Evolutionary conservation across 2,888 invertebrate species (phyloP), one percentile per base, ranked within the genome.

Genomic region (Athrips mouffetella): DNA sequence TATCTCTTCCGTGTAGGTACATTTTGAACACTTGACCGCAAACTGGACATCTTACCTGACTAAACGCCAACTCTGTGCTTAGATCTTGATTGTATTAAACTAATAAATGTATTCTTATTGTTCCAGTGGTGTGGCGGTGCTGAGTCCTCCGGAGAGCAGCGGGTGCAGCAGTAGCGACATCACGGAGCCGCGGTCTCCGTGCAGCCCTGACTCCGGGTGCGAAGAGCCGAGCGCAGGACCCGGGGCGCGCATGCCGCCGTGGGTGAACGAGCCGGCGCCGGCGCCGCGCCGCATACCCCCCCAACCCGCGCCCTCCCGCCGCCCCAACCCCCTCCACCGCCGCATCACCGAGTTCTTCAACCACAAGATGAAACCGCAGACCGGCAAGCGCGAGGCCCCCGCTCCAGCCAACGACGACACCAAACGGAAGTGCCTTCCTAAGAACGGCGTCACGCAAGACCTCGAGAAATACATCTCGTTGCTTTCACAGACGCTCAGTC

Each of bases 321-420:
- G 80, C 48, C 60, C 63, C 68, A 72, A 70, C 53, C 76, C 85
- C 58, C 78, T 83, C 54, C 95, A 94, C 78, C 94, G 94, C 44
- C 94, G 95, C 79, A 96, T 96, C 72, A 94, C 94, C 20, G 94
- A 95, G 69, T 96, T 93, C 77, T 96, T 95, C 77, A 95, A 94
- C 75, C 92, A 94, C 55, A 95, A 95, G 80, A 92, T 94, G 89
- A 95, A 95, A 82, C 91, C 93, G 23, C 90, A 91, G 58, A 90
- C 89, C 65, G 80, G 76, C 51, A 89, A 89, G 63, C 85, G 89
- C 42, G 90, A 89, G 49, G 63, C 71, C 51, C 65, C 60, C 58
- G 57, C 72, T 23, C 50, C 63, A 57, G 55, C 55, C 57, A 72
- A 70, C 55, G 76, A 76, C 55, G 85, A 87, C 69, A 67, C 70